Conservation (phyloP, 2,888 invertebrate species). For the Xylocampa areola region DNA sequence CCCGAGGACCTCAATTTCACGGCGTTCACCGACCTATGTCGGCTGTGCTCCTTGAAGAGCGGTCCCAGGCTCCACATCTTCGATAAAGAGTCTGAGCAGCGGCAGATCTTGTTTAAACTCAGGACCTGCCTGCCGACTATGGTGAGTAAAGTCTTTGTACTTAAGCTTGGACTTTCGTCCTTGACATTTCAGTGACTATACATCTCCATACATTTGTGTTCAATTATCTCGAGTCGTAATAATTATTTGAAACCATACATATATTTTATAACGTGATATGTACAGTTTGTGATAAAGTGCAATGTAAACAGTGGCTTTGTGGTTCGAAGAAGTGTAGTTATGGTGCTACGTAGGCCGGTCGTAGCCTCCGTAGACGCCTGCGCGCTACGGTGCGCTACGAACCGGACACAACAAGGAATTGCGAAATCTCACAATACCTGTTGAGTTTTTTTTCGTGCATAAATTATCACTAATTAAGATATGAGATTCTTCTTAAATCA, state of each 20-base stretch:
- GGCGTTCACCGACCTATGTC: slow-evolving; percentile 92
- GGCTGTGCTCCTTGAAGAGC: slow-evolving; percentile 92
- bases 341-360: slow-evolving; percentile 65
- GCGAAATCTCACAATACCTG: slow-evolving; percentile 70
- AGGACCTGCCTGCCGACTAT: slow-evolving; percentile 92
- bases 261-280: slow-evolving; percentile 12
- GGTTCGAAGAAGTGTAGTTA: slow-evolving; percentile 60
- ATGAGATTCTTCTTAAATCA: too few species aligned
- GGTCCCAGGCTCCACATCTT: slow-evolving; percentile 92
- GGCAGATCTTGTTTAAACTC: slow-evolving; percentile 92
- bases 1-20: slow-evolving; percentile 92
- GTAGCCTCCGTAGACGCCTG: slow-evolving; percentile 84
- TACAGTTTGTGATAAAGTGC: slow-evolving; percentile 34
- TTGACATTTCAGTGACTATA: slow-evolving; percentile 47
- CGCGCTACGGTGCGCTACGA: slow-evolving; percentile 80
- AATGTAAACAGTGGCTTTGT: slow-evolving; percentile 61
- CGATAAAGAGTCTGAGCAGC: slow-evolving; percentile 93
- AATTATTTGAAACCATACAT: background rate
- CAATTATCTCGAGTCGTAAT: background rate
- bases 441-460: slow-evolving; percentile 62
- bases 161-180: slow-evolving; percentile 52
- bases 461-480: background rate
- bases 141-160: slow-evolving; percentile 85
- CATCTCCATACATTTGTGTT: slow-evolving; percentile 24
- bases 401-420: slow-evolving; percentile 66